Base-by-base conservation (phyloP, 2,888 invertebrate species). In the Malacosoma neustria region DNA sequence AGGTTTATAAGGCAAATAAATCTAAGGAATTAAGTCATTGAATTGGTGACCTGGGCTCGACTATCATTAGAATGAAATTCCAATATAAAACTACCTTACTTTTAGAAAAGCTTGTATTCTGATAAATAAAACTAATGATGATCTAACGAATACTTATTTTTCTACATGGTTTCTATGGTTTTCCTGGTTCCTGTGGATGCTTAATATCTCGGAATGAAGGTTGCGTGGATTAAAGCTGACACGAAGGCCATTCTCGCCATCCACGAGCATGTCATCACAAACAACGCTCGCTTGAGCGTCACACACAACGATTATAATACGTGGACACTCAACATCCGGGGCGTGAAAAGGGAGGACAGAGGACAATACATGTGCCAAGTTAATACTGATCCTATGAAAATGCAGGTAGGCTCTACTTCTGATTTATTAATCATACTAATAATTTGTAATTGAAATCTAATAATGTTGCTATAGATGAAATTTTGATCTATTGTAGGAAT, bases 291-390 rank as follows among this genome's bases (percentile, higher is more conserved):
- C 62, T 89, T 95, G 65, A 92, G 93, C 60, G 95, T 96, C 61
- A 95, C 94, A 48, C 95, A 96, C 88, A 95, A 93, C 81, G 95
- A 96, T 87, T 93, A 91, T 88, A 95, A 95, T 77, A 96, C 96
- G 58, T 96, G 96, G 96, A 96, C 95, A 43, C 89, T 97, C 55
- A 93, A 92, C 77, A 94, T 97, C 69, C 89, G 92, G 54, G 91
- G 92, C 53, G 96, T 95, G 53, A 91, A 92, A 69, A 88, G 93
- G 57, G 94, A 94, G 71, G 96, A 97, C 82, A 87, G 94, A 44
- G 96, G 96, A 58, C 92, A 93, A 73, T 96, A 96, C 75, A 96
- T 96, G 96, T 96, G 95, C 87, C 96, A 97, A 89, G 95, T 97
- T 64, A 96, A 96, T 81, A 96, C 96, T 41, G 93, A 95, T 79